Percentiles rank a stretch among this genome's conserved stretches.
phyloP scores from a whole-genome alignment of 2,888 invertebrate species.

The Pedicia rivosa region DNA sequence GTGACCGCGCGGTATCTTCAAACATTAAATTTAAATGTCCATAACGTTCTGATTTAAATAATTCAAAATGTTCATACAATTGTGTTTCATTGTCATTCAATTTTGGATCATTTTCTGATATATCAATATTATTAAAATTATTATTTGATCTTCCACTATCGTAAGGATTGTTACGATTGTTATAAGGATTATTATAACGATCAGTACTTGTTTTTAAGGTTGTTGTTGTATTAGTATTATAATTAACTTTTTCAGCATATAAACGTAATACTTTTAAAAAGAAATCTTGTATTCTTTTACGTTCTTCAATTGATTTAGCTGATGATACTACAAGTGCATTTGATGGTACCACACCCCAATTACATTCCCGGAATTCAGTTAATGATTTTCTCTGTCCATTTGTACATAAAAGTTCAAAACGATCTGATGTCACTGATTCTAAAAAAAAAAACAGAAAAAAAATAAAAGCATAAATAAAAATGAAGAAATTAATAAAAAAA shows the following conservation, averaged over 20 bases:
- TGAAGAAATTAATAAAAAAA: too few species aligned
- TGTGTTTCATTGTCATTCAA: constrained; percentile 19
- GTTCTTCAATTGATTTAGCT: constrained; percentile 35
- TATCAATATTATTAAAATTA: too few species aligned
- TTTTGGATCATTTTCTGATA: too few species aligned
- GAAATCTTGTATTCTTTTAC: constrained; percentile 18
- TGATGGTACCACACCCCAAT: constrained; percentile 75
- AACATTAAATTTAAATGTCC: constrained; percentile 58
- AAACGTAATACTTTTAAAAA: not conserved
- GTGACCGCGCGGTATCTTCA: constrained; percentile 56
- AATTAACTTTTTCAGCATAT: not conserved
- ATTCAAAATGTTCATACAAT: constrained; percentile 42
- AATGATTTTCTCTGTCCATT: constrained; percentile 57
- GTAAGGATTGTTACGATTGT: not conserved
- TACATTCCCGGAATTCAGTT: constrained; percentile 54
- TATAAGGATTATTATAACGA: not conserved
- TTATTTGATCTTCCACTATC: too few species aligned
- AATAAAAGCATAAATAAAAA: not conserved
- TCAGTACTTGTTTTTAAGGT: too few species aligned
- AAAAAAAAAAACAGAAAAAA: constrained; percentile 10
- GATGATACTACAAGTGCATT: constrained; percentile 79
- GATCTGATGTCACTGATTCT: constrained; percentile 48
- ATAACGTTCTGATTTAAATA: constrained; percentile 59
- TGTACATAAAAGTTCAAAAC: constrained; percentile 66
- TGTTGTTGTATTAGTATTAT: too few species aligned